Evolutionary conservation across 2,797 vertebrate species (phyloP).

Genomic region (Esox masquinongy): DNA sequence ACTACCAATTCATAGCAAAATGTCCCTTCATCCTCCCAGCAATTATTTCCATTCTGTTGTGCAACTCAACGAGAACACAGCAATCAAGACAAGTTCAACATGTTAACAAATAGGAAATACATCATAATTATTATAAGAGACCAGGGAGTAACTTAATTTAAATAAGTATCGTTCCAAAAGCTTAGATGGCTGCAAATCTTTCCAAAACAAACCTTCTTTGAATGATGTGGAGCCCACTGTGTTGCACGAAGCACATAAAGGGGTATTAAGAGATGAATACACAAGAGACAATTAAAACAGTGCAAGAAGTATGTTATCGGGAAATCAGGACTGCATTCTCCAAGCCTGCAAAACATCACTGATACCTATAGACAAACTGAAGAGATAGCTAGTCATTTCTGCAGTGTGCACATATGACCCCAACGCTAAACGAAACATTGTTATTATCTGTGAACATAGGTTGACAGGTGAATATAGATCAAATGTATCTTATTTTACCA

Average conservation of each 20-base stretch:
- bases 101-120: no score
- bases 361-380: slow-evolving; percentile 48
- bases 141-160: not conserved
- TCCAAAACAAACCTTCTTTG: not conserved
- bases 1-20: slow-evolving; percentile 30
- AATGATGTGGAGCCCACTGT: slow-evolving; percentile 8
- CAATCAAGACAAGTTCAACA: not conserved
- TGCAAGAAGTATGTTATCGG: slow-evolving; percentile 13
- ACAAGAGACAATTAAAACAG: slow-evolving; percentile 10
- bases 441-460: slow-evolving; percentile 46
- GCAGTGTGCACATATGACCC: slow-evolving; percentile 37
- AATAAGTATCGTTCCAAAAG: not conserved
- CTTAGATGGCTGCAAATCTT: not conserved
- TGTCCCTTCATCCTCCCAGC: not conserved
- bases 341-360: slow-evolving; percentile 33
- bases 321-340: slow-evolving; percentile 29
- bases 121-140: not conserved
- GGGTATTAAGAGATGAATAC: slow-evolving; percentile 11
- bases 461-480: slow-evolving; percentile 16
- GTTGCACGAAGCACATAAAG: not conserved
- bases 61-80: slow-evolving; percentile 3
- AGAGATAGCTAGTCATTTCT: slow-evolving; percentile 25
- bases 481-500: not conserved
- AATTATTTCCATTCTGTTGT: not conserved
- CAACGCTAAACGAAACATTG: slow-evolving; percentile 48